Evolutionary conservation across 2,888 invertebrate genomes (phyloP).

Genomic region (Pachycephus smyrnensis): DNA sequence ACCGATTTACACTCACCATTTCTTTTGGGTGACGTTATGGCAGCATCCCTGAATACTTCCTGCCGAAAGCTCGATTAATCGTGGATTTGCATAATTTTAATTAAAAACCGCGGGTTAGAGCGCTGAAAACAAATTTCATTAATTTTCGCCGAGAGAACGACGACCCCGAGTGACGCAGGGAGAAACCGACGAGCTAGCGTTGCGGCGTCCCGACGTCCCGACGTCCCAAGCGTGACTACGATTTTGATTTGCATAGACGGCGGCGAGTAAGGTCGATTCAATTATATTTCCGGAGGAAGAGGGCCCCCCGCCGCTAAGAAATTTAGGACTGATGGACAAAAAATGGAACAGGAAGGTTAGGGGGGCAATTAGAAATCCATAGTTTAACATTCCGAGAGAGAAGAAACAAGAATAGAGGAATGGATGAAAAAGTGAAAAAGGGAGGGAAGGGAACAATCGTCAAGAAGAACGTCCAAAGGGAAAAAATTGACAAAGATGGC

Average conservation of each 20-base stretch:
- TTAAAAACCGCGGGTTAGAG: conserved; percentile 38
- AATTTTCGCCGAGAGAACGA: conserved; percentile 34
- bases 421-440: background rate
- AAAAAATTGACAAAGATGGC: conserved; percentile 9
- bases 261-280: background rate
- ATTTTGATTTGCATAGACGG: conserved; percentile 20
- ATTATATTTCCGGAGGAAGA: background rate
- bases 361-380: background rate
- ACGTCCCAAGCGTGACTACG: background rate
- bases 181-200: background rate
- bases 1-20: background rate
- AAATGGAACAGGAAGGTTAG: background rate
- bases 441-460: background rate
- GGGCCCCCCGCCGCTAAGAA: background rate
- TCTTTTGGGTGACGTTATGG: background rate
- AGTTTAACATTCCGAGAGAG: background rate
- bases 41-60: background rate
- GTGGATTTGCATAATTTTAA: conserved; percentile 48
- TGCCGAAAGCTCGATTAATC: conserved; percentile 35
- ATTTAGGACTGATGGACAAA: background rate
- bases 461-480: background rate
- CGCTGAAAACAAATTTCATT: conserved; percentile 42
- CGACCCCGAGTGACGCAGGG: background rate
- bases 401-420: background rate
- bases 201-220: background rate